phyloP scores from a whole-genome alignment of 2,797 vertebrate genomes.

The Thamnophis elegans region DNA sequence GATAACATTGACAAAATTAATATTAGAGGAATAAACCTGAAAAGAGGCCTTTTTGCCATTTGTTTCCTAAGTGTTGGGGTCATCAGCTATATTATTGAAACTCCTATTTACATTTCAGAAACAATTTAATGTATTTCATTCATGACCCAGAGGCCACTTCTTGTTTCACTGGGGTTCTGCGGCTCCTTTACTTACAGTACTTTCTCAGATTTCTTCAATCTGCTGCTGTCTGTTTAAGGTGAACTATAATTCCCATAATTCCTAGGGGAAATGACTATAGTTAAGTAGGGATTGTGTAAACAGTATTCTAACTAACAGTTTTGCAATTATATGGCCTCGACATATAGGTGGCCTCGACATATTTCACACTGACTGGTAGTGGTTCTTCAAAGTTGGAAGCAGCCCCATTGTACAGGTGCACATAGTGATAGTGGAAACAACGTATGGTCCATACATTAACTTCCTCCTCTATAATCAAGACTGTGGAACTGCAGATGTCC shows the following conservation, averaged over 20 bases:
- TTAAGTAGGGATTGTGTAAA: neutral
- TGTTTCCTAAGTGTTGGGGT: neutral
- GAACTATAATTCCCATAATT: neutral
- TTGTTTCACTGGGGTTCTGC: neutral
- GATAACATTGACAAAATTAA: neutral
- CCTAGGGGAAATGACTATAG: neutral
- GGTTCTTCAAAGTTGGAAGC: no score
- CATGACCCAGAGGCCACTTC: neutral
- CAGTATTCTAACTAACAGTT: neutral
- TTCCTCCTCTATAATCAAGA: neutral
- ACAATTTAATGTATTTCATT: neutral
- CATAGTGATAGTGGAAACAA: neutral
- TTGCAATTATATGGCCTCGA: neutral
- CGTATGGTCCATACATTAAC: neutral
- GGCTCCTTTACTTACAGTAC: neutral
- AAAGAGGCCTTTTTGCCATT: neutral
- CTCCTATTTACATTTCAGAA: constrained; percentile 4
- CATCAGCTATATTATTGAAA: neutral
- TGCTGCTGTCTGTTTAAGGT: neutral
- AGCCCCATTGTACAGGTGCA: neutral
- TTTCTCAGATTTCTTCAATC: neutral
- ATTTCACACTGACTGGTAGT: no score
- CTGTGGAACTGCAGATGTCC: neutral
- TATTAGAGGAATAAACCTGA: neutral
- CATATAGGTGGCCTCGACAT: neutral